Base-by-base conservation (phyloP, 2,888 invertebrate species). In the Hypena proboscidalis region DNA sequence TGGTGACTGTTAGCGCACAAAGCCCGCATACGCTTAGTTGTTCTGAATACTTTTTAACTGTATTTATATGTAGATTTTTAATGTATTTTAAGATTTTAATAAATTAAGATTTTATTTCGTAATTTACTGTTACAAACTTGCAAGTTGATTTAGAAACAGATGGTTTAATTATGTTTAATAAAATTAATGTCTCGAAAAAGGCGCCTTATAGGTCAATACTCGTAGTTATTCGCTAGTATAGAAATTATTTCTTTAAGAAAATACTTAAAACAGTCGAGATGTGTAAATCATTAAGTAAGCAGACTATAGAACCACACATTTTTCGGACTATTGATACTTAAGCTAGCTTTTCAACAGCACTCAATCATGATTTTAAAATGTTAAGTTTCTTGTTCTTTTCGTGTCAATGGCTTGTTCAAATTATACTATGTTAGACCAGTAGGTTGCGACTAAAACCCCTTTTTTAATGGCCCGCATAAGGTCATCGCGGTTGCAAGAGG, bases 1-100 rank as follows among this genome's bases (percentile, higher is more conserved):
- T 65, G 72, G 57, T 65, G 63, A 61, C 57, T 59, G 51, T 57
- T 49, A 66, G 66, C 77, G 86, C 88, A 86, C 87, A 87, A 85
- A 65, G 67, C 65, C 68, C 50, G 57, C 44, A 59, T 85, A 83
- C 80, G 84, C 82, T 84, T 85, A 82, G 70, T 69, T 71, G 52
- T 72, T 78, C 71, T 74, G 70, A 77, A 65, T 61, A 55, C 27
- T 68, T 79, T 79, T 77, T 74, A 75, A 66, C 54, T 59, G 62
- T 77, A 76, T 81, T 77, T 79, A 74, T 79, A 65, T 66, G 53
- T 74, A 77, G 59, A 55, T 68, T 79, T 76, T 72, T 73, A 75
- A 65, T 59, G 44, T 70, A 74, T 71, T 70, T 68, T 77, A 75
- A 76, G 74, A 53, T 73, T 77, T 74, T 52, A 43, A 31, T 47